Evolutionary conservation across 2,888 invertebrate genomes (phyloP).

Genomic region (Chrysodeixis includens): DNA sequence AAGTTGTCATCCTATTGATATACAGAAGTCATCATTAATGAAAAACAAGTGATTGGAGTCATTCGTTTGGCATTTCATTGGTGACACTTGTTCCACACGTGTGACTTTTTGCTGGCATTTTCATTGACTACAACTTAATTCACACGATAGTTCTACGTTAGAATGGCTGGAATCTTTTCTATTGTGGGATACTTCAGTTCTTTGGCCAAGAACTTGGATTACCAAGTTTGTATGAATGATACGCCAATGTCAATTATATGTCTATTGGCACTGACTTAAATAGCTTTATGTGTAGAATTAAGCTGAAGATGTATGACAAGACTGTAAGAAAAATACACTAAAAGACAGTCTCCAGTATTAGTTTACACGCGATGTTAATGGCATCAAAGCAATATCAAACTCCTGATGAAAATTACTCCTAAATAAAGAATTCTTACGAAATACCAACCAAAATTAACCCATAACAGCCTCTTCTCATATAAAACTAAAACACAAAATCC

Average conservation of each 20-base stretch:
- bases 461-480: background rate
- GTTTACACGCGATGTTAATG: too few relatives aligned
- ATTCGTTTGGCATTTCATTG: slow-evolving; percentile 32
- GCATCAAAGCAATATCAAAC: too few relatives aligned
- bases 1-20: background rate
- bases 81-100: slow-evolving; percentile 18
- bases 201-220: background rate
- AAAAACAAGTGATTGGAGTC: slow-evolving; percentile 6
- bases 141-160: background rate
- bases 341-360: too few relatives aligned
- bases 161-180: background rate
- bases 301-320: too few relatives aligned
- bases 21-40: background rate
- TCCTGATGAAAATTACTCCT: too few relatives aligned
- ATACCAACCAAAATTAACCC: background rate
- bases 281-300: background rate
- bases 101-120: slow-evolving; percentile 19
- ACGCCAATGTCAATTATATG: background rate
- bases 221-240: background rate
- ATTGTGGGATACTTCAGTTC: background rate
- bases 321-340: too few relatives aligned
- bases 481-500: background rate
- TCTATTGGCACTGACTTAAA: background rate
- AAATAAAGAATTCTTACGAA: background rate
- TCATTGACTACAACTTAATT: slow-evolving; percentile 3